A percentile compares a stretch with the other conserved stretches of the same genome.
Conservation (phyloP, 2,888 invertebrate species). For the Oxyscelio sp. region DNA sequence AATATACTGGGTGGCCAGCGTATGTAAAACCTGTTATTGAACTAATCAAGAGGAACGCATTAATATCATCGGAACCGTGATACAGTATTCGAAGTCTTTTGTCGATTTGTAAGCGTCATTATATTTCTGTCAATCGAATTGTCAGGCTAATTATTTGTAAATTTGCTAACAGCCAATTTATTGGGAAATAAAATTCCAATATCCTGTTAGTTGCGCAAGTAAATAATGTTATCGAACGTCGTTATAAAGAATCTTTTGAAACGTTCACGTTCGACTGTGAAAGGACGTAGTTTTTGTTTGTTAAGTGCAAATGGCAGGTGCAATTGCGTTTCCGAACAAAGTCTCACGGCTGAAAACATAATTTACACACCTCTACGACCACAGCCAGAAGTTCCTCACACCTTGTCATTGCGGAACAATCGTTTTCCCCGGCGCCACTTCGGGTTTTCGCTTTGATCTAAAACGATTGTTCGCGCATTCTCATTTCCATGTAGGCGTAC, state of each 20-base stretch:
- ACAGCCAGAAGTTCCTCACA: slow-evolving; percentile 36
- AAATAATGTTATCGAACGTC: slow-evolving; percentile 6
- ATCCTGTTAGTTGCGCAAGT: background rate
- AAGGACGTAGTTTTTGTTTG: slow-evolving; percentile 35
- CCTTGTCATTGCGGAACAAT: slow-evolving; percentile 48
- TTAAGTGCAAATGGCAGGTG: slow-evolving; percentile 47
- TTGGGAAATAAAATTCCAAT: slow-evolving; percentile 16
- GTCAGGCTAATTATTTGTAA: slow-evolving; percentile 6
- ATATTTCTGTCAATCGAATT: background rate
- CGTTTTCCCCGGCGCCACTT: slow-evolving; percentile 24
- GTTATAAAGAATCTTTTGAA: slow-evolving; percentile 39
- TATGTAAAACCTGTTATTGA: slow-evolving; percentile 72
- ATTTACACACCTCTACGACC: slow-evolving; percentile 48
- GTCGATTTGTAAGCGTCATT: slow-evolving; percentile 5
- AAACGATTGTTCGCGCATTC: slow-evolving; percentile 28
- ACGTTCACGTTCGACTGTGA: slow-evolving; percentile 29
- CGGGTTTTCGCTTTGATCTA: slow-evolving; percentile 42
- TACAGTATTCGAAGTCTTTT: slow-evolving; percentile 6
- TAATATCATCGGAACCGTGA: background rate
- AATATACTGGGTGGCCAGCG: slow-evolving; percentile 55
- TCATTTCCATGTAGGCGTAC: slow-evolving; percentile 35
- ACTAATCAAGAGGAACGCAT: slow-evolving; percentile 68
- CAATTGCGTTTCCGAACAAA: slow-evolving; percentile 45
- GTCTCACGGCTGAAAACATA: slow-evolving; percentile 51
- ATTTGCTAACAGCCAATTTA: slow-evolving; percentile 20